Evolutionary conservation across 2,797 vertebrate genomes (phyloP).

Genomic region (Sebastes steindachneri): DNA sequence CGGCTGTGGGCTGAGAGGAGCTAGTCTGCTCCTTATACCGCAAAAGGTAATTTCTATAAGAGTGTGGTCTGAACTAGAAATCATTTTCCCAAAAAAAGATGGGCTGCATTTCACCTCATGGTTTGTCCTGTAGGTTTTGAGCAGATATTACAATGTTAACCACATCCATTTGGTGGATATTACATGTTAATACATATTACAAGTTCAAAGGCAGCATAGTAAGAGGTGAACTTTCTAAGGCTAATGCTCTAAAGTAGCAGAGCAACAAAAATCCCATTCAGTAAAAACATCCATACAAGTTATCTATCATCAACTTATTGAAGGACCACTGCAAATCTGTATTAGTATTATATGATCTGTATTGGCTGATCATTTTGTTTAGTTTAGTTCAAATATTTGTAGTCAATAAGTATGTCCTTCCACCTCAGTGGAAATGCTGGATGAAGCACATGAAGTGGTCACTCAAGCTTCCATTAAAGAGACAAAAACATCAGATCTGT

Average conservation of each 20-base stretch:
- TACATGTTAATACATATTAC: neutral
- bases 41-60: constrained; percentile 16
- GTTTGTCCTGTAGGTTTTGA: constrained; percentile 3
- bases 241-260: neutral
- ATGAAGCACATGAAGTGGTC: too few relatives aligned
- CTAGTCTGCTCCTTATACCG: neutral
- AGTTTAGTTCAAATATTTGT: neutral
- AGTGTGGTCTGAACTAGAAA: constrained; percentile 39
- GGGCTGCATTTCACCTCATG: neutral
- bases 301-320: neutral
- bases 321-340: neutral
- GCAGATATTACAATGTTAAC: neutral
- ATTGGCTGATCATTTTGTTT: neutral
- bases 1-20: neutral
- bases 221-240: constrained; percentile 1
- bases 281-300: neutral
- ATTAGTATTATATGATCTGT: neutral
- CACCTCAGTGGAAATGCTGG: neutral
- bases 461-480: neutral
- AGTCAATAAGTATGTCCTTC: neutral
- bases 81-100: neutral
- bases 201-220: neutral
- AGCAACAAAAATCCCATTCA: neutral
- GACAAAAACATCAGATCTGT: neutral
- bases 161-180: neutral